Evolutionary conservation across 2,888 invertebrate genomes (phyloP), one percentile per base, ranked within the genome.

Genomic region (Idaea aversata): DNA sequence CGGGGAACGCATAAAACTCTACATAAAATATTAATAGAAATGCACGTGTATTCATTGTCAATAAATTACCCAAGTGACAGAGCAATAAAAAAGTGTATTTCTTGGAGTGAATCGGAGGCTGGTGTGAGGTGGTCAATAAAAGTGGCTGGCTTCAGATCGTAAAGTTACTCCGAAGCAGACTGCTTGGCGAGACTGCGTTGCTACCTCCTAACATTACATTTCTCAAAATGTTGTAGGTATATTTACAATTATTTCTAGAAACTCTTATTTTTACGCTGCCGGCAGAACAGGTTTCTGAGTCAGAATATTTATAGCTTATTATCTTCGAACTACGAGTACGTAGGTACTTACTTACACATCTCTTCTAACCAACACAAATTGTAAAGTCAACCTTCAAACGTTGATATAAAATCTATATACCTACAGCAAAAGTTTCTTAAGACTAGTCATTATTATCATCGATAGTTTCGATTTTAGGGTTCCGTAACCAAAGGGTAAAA

Each of bases 21-120:
- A 89, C 90, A 91, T 91, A 92, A 92, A 93, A 92, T 92, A 92
- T 92, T 92, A 92, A 93, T 92, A 92, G 92, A 92, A 92, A 91
- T 91, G 91, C 93, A 91, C 91, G 92, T 91, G 90, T 84, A 90
- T 90, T 92, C 91, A 91, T 91, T 92, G 90, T 91, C 92, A 90
- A 93, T 93, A 93, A 93, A 93, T 93, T 92, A 93, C 87, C 85
- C 80, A 78, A 91, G 92, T 92, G 93, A 93, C 93, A 90, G 90
- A 88, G 90, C 84, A 88, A 91, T 93, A 92, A 91, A 92, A 92
- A 90, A 89, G 88, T 90, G 86, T 91, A 91, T 91, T 90, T 90
- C 89, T 89, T 88, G 86, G 86, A 91, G 90, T 92, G 91, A 91
- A 92, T 92, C 91, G 91, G 91, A 91, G 90, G 91, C 87, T 81